Conservation (phyloP, 2,113 vertebrate species). For the Bostrychus sinensis region DNA sequence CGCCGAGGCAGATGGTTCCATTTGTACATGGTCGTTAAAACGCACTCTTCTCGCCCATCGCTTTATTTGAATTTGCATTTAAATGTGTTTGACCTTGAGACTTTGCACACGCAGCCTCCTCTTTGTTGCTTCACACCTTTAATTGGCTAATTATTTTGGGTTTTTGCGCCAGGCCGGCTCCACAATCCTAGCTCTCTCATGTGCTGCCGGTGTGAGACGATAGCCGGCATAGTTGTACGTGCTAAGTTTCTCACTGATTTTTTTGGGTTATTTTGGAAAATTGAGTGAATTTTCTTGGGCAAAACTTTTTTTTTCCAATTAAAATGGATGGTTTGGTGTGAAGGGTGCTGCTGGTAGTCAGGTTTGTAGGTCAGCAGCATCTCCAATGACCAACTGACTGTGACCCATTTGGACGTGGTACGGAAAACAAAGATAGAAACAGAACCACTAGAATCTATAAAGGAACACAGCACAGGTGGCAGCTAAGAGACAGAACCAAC, state of each 20-base stretch:
- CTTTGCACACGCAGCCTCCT: conserved; percentile 57
- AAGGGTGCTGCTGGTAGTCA: background rate
- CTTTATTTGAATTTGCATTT: conserved; percentile 78
- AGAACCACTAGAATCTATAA: conserved; percentile 17
- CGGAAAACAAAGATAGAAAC: conserved; percentile 24
- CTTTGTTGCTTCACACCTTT: conserved; percentile 77
- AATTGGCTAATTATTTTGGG: conserved; percentile 81
- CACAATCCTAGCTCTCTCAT: conserved; percentile 62
- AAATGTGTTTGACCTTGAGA: conserved; percentile 79
- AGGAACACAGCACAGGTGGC: conserved; percentile 34
- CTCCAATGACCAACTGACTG: conserved; percentile 23
- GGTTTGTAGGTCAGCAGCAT: conserved; percentile 17
- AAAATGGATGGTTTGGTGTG: background rate
- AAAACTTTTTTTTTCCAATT: conserved; percentile 2
- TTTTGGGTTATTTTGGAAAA: conserved; percentile 38
- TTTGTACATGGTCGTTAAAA: conserved; percentile 74
- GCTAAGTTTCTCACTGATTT: conserved; percentile 59
- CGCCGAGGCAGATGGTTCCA: conserved; percentile 70
- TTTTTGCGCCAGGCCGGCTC: conserved; percentile 66
- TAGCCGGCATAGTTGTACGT: conserved; percentile 72
- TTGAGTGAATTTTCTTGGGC: conserved; percentile 22
- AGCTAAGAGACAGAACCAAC: conserved; percentile 33
- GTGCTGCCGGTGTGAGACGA: conserved; percentile 65
- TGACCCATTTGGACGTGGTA: conserved; percentile 15
- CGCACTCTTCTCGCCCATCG: conserved; percentile 61